These are phyloP conservation scores for Eupsilia transversa DNA, from an alignment of 2,888 invertebrate species.

Conservation along the genomic window DNA sequence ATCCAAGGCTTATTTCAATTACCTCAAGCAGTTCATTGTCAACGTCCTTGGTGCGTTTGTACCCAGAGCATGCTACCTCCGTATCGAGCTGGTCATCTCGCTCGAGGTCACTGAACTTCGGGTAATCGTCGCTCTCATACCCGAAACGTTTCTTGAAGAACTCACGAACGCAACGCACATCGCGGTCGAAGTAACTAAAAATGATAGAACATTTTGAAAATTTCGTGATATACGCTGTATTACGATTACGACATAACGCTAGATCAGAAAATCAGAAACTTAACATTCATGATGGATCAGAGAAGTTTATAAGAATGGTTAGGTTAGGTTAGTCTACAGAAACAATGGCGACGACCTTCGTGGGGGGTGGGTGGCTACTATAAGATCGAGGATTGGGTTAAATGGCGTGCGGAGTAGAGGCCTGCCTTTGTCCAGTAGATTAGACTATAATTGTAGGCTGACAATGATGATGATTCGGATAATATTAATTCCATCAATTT, in stretches of 20 bases:
- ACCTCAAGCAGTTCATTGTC: conserved; percentile 93
- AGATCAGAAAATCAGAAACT: not conserved
- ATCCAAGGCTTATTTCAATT: not conserved
- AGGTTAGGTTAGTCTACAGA: not conserved
- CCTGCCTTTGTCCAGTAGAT: too few relatives aligned
- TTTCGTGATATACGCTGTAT: not conserved
- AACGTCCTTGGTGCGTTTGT: conserved; percentile 96
- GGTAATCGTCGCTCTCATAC: conserved; percentile 96
- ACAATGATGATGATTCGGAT: not conserved
- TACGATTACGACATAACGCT: not conserved
- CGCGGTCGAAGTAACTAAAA: conserved; percentile 96
- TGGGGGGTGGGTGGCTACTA: not conserved
- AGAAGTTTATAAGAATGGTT: not conserved
- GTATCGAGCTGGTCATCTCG: conserved; percentile 96
- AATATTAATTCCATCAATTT: not conserved
- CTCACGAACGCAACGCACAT: conserved; percentile 97
- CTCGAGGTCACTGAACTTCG: conserved; percentile 94
- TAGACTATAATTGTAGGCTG: not conserved
- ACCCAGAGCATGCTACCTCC: conserved; percentile 97
- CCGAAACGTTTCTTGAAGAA: conserved; percentile 97
- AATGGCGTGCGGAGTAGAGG: not conserved
- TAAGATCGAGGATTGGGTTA: not conserved
- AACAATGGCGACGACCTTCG: not conserved
- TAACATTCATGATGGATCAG: not conserved
- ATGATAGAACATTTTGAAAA: too few relatives aligned